Conservation (phyloP, 2,113 vertebrate genomes). For the Collichthys lucidus region DNA sequence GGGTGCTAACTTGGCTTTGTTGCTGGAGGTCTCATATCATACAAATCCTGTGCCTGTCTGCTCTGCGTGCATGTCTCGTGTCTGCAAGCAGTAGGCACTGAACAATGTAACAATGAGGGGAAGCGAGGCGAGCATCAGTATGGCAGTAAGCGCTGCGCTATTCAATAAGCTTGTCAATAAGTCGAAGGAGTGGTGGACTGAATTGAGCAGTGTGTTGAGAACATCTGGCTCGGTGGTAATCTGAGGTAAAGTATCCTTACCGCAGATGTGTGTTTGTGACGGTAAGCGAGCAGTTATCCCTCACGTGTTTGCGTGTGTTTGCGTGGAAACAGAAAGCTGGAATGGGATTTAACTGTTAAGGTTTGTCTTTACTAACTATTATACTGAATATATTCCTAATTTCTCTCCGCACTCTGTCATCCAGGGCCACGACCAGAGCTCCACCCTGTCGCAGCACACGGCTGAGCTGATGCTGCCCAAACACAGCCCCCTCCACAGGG, state of each 20-base stretch:
- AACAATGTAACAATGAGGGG: constrained; percentile 22
- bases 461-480: constrained; percentile 94
- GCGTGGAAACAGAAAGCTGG: not conserved
- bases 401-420: constrained; percentile 24
- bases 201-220: not conserved
- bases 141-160: not conserved
- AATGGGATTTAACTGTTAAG: not conserved
- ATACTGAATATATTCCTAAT: not conserved
- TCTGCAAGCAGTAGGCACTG: constrained; percentile 20
- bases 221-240: constrained; percentile 9
- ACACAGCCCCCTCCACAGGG: constrained; percentile 96
- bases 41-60: constrained; percentile 60
- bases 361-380: not conserved
- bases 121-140: constrained; percentile 5
- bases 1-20: constrained; percentile 62
- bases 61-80: constrained; percentile 67
- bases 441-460: constrained; percentile 93
- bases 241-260: not conserved
- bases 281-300: not conserved
- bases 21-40: constrained; percentile 50
- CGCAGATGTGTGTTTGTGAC: constrained; percentile 3
- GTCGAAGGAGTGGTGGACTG: constrained; percentile 4
- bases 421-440: constrained; percentile 97
- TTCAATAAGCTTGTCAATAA: constrained; percentile 13
- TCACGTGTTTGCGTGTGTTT: constrained; percentile 22